These are phyloP conservation scores for Tamandua tetradactyla DNA, from an alignment of 2,797 vertebrate species.

Conservation along the genomic window DNA sequence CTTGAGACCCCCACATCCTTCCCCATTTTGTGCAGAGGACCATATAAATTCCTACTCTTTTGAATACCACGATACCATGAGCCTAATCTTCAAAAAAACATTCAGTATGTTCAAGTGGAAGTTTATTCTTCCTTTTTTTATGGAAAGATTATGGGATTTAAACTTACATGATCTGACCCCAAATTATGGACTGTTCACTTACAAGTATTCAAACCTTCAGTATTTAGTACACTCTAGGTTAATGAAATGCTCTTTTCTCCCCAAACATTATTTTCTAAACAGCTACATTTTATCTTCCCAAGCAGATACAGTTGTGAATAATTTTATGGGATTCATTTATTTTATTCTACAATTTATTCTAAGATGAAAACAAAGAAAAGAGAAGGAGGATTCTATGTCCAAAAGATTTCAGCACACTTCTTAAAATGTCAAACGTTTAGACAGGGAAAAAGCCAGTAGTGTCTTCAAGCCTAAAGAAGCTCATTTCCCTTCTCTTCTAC, in stretches of 20 bases:
- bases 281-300: neutral
- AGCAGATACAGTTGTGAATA: neutral
- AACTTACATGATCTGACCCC: neutral
- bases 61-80: neutral
- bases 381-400: neutral
- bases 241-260: neutral
- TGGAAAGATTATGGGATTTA: neutral
- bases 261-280: slow-evolving; percentile 14
- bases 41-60: no score
- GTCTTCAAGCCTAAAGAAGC: neutral
- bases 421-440: neutral
- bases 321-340: neutral
- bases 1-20: neutral
- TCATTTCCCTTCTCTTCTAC: no score
- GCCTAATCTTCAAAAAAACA: neutral
- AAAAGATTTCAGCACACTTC: neutral
- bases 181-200: neutral
- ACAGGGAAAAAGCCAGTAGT: neutral
- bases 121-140: neutral
- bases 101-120: neutral
- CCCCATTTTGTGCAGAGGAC: no score
- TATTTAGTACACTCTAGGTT: neutral
- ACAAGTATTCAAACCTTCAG: neutral
- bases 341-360: slow-evolving; percentile 44
- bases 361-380: neutral